Evolutionary conservation across 2,888 invertebrate species (phyloP), one percentile per base, ranked within the genome.

Genomic region (Eupithecia exiguata): DNA sequence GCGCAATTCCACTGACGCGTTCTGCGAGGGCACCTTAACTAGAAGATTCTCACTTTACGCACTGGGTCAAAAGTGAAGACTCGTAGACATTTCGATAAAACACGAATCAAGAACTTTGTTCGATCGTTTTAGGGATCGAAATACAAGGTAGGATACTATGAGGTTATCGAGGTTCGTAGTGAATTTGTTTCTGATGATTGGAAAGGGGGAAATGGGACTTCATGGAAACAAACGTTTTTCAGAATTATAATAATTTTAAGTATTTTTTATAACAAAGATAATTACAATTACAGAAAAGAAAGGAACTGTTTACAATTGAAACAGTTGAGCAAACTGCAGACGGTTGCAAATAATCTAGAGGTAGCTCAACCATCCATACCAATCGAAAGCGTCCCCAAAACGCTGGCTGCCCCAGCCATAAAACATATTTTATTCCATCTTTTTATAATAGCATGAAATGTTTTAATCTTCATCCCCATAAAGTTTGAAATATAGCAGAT

Each of bases 41-140:
- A 77, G 80, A 75, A 40, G 78, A 76, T 75, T 76, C 77, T 74
- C 74, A 78, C 74, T 78, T 79, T 72, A 70, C 67, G 70, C 69
- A 72, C 69, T 68, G 73, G 78, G 78, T 78, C 77, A 78, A 76
- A 63, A 62, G 53, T 53, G 21, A 53, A 53, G 53, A 53, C 74
- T 72, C 69, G 61, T 65, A 65, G 65, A 77, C 43, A 40, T 16
- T 35, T 46, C 72, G 78, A 76, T 78, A 76, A 74, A 70, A 61
- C 73, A 71, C 71, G 46, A 74, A 68, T 63, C 69, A 72, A 67
- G 72, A 75, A 70, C 68, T 68, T 36, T 62, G 61, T 35, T 62
- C 18, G 25, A 18, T 16, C 35, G 30, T 14, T 30, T 25, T 62
- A 6, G 35, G 14, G 18, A 62, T 62, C 61, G 35, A 62, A 62